Percentiles rank a stretch among this genome's conserved stretches.
phyloP scores from a whole-genome alignment of 2,888 invertebrate species.

The Pachydiplax longipennis region DNA sequence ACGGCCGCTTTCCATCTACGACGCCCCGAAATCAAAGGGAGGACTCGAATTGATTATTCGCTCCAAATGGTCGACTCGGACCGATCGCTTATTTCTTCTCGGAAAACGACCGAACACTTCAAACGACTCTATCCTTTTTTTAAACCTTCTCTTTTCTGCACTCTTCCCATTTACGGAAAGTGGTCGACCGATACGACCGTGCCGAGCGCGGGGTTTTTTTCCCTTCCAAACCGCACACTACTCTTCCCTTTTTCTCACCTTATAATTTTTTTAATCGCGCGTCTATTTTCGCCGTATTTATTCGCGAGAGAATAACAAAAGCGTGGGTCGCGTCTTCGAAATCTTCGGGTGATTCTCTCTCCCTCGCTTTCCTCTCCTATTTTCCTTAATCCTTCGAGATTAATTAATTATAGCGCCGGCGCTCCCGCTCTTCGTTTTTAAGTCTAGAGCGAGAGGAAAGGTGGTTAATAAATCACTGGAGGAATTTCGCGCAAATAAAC shows the following conservation, averaged over 20 bases:
- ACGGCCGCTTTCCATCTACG: background rate
- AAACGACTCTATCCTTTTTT: background rate
- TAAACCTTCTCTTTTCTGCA: background rate
- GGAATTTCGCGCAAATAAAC: background rate
- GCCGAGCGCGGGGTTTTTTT: background rate
- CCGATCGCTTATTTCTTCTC: background rate
- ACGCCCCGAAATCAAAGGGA: background rate
- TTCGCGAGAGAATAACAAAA: background rate
- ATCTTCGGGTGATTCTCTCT: background rate
- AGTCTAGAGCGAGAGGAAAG: background rate
- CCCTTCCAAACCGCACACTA: background rate
- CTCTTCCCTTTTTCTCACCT: background rate
- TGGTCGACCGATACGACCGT: background rate
- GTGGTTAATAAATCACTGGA: constrained; percentile 20
- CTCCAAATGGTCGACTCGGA: background rate
- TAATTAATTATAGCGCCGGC: background rate
- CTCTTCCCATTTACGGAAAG: background rate
- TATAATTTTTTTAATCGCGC: background rate
- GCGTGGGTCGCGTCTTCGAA: background rate
- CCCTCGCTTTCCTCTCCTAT: background rate
- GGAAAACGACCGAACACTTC: background rate
- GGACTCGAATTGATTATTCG: background rate
- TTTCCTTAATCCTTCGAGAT: constrained; percentile 3
- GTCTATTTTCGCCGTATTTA: background rate
- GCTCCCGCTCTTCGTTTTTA: background rate